phyloP scores from a whole-genome alignment of 2,888 invertebrate species.

The Nebria brevicollis region DNA sequence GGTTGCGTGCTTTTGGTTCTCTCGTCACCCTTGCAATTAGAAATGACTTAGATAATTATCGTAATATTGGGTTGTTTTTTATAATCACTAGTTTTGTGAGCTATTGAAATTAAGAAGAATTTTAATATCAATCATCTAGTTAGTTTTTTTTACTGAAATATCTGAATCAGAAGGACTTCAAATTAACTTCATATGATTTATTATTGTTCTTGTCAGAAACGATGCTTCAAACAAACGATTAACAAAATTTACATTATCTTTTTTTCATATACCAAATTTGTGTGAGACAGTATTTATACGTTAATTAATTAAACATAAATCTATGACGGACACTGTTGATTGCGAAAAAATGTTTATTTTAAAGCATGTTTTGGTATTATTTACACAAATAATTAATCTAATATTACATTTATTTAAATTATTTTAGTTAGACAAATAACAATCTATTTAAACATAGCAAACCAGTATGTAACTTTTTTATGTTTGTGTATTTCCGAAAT shows the following conservation, averaged over 20 bases:
- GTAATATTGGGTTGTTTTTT: neutral
- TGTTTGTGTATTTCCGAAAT: neutral
- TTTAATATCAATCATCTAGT: neutral
- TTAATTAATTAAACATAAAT: too few species aligned
- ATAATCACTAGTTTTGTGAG: too few species aligned
- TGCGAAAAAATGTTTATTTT: too few species aligned
- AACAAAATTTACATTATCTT: neutral
- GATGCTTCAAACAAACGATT: neutral
- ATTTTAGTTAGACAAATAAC: neutral
- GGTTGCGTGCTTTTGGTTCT: neutral
- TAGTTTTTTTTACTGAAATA: neutral
- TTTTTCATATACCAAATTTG: neutral
- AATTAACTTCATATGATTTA: neutral
- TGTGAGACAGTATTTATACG: too few species aligned
- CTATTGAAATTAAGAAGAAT: neutral
- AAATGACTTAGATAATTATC: neutral
- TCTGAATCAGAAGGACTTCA: neutral
- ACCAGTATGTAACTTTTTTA: neutral
- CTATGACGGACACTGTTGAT: too few species aligned
- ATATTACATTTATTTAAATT: neutral
- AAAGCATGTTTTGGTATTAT: too few species aligned
- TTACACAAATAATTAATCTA: too few species aligned
- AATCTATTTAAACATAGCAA: neutral
- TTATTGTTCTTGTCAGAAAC: neutral
- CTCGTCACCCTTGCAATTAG: neutral